These are phyloP conservation scores for Calidris pugnax DNA, from an alignment of 2,113 vertebrate species.

Conservation along the genomic window DNA sequence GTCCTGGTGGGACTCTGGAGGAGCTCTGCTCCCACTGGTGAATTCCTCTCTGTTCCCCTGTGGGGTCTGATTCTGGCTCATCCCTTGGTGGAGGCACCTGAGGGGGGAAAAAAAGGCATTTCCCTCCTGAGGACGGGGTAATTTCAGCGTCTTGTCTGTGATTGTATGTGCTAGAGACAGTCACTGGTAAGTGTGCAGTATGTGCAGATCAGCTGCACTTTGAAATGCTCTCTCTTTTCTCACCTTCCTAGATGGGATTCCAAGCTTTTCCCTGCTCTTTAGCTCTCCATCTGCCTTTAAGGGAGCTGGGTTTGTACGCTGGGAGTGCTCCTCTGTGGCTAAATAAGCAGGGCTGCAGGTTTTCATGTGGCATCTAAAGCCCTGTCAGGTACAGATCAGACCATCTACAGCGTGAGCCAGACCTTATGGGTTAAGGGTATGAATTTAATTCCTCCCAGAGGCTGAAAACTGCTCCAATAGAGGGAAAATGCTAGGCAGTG, in stretches of 20 bases:
- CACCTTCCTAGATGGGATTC: conserved; percentile 6
- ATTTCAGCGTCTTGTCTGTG: background rate
- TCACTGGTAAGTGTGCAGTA: background rate
- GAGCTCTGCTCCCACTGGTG: background rate
- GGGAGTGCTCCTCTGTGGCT: background rate
- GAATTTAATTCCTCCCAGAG: background rate
- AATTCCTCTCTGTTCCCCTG: background rate
- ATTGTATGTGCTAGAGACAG: background rate
- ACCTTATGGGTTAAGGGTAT: background rate
- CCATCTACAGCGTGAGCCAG: background rate
- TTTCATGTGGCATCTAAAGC: background rate
- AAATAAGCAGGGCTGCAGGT: background rate
- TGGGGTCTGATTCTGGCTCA: background rate
- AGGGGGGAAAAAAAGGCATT: background rate
- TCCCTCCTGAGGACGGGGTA: background rate
- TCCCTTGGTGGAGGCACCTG: background rate
- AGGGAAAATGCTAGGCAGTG: background rate
- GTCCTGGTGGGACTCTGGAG: background rate
- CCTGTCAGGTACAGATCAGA: background rate
- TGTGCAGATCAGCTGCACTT: background rate
- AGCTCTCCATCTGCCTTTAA: background rate
- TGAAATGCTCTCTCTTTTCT: conserved; percentile 13
- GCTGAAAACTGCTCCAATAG: background rate
- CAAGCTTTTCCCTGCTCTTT: background rate
- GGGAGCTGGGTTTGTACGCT: background rate